Percentiles rank a stretch among this genome's conserved stretches.
phyloP scores from a whole-genome alignment of 2,888 invertebrate species.

The Drosophila borealis region DNA sequence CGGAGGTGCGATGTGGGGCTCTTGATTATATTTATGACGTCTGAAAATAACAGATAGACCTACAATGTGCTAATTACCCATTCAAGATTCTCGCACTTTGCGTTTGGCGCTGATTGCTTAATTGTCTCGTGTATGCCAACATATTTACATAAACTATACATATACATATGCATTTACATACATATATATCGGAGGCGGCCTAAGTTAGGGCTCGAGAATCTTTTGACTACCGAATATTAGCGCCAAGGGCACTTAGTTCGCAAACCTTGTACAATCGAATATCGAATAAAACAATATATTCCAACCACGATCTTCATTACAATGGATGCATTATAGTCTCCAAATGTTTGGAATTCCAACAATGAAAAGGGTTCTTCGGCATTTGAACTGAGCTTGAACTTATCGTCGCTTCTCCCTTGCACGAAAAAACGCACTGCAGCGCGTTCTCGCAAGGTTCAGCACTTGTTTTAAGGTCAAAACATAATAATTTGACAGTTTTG shows the following conservation, averaged over 20 bases:
- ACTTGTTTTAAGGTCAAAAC: slow-evolving; percentile 9
- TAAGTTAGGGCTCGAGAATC: not conserved
- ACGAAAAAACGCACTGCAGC: not conserved
- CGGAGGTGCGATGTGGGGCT: slow-evolving; percentile 55
- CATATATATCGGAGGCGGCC: not conserved
- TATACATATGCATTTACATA: not conserved
- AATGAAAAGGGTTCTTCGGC: not conserved
- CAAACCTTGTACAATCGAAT: not conserved
- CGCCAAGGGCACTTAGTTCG: slow-evolving; percentile 6
- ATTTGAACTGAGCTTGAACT: not conserved
- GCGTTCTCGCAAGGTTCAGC: slow-evolving; percentile 4
- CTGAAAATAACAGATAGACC: slow-evolving; percentile 40
- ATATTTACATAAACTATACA: slow-evolving; percentile 8
- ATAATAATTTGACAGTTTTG: slow-evolving; percentile 8
- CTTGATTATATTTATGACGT: slow-evolving; percentile 62
- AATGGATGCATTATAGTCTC: not conserved
- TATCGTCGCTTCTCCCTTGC: not conserved
- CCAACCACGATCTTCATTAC: not conserved
- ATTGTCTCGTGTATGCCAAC: slow-evolving; percentile 33
- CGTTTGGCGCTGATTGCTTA: slow-evolving; percentile 30
- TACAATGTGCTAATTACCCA: slow-evolving; percentile 68
- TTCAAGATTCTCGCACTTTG: slow-evolving; percentile 76
- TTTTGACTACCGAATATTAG: not conserved
- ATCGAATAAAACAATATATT: not conserved
- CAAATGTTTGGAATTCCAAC: not conserved